Conservation (phyloP, 30 jellyfish, hydroid and myxozoan species). For the Turritopsis rubra region DNA sequence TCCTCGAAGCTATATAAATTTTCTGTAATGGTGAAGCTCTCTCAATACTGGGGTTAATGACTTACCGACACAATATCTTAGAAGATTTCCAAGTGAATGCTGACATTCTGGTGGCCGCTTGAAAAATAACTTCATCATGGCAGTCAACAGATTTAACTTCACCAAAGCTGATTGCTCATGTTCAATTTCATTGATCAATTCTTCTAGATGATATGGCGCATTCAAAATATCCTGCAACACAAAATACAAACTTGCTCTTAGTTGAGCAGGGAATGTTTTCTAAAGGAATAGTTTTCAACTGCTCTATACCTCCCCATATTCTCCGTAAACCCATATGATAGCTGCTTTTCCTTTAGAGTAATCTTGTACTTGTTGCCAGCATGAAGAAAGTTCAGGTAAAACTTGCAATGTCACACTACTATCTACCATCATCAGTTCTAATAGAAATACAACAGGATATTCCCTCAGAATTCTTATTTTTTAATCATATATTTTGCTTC, state of each 20-base stretch:
- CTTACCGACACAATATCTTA: slow-evolving; percentile 55
- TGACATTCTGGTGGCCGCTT: slow-evolving; percentile 85
- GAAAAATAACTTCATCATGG: slow-evolving; percentile 57
- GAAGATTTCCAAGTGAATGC: slow-evolving; percentile 46
- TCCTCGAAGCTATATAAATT: too few relatives aligned
- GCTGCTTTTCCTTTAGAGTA: slow-evolving; percentile 73
- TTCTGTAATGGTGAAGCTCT: too few relatives aligned
- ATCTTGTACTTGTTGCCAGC: slow-evolving; percentile 62
- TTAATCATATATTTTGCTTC: too few relatives aligned
- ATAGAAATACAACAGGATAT: background rate
- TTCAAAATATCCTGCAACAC: slow-evolving; percentile 46
- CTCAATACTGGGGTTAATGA: too few relatives aligned
- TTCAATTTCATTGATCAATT: slow-evolving; percentile 36
- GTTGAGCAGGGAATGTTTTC: too few relatives aligned
- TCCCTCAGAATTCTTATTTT: too few relatives aligned
- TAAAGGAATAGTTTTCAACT: background rate
- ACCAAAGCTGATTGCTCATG: slow-evolving; percentile 41
- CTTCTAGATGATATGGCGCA: slow-evolving; percentile 65
- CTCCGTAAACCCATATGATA: slow-evolving; percentile 82
- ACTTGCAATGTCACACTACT: slow-evolving; percentile 7
- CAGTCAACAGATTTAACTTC: slow-evolving; percentile 50
- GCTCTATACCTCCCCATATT: slow-evolving; percentile 71
- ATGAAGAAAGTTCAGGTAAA: slow-evolving; percentile 22
- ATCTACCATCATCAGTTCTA: slow-evolving; percentile 21
- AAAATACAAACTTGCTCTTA: too few relatives aligned